Evolutionary conservation across 2,797 vertebrate species (phyloP).

Genomic region (Psittacula derbiana): DNA sequence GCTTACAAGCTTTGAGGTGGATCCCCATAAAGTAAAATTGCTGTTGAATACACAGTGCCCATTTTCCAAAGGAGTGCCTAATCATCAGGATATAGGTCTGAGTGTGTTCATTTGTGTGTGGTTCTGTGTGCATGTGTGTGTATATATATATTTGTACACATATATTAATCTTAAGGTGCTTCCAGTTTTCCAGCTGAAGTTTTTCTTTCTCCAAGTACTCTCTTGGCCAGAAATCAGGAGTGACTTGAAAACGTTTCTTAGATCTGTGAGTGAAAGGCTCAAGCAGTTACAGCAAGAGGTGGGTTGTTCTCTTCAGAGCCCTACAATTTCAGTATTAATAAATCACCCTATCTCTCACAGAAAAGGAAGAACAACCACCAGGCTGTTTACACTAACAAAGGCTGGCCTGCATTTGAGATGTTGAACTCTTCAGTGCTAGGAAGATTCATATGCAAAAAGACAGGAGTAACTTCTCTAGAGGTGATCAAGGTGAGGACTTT

Average conservation of each 20-base stretch:
- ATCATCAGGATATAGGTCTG: neutral
- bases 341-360: neutral
- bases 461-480: neutral
- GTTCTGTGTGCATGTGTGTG: neutral
- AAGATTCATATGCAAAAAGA: neutral
- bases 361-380: neutral
- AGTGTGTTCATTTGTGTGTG: rapidly evolving
- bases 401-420: neutral
- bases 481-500: neutral
- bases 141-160: no score
- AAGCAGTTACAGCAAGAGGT: neutral
- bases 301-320: neutral
- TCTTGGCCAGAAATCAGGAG: neutral
- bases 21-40: neutral
- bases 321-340: neutral
- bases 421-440: neutral
- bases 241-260: neutral
- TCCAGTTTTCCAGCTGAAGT: neutral
- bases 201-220: neutral
- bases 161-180: neutral
- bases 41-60: neutral
- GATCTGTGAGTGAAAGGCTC: neutral
- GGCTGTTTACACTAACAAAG: neutral
- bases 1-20: neutral
- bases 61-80: neutral